These are phyloP conservation scores for Eupsittula cactorum DNA, from an alignment of 2,113 vertebrate species.

Conservation along the genomic window DNA sequence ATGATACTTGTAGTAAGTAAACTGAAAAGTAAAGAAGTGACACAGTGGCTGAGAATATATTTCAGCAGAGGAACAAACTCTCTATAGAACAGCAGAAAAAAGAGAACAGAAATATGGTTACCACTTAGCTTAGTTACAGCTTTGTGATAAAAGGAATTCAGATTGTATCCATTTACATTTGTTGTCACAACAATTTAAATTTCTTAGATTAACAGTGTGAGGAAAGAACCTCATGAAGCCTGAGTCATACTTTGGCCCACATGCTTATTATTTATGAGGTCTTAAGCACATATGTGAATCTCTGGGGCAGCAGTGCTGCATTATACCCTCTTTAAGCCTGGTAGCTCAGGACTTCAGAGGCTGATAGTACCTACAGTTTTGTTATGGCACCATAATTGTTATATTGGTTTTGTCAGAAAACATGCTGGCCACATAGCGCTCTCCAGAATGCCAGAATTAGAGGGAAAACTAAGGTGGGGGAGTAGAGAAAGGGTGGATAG, in stretches of 20 bases:
- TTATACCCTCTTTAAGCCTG: background rate
- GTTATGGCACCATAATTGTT: background rate
- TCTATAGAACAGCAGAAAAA: background rate
- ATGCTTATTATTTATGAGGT: background rate
- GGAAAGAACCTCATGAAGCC: background rate
- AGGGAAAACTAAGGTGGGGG: background rate
- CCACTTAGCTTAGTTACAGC: background rate
- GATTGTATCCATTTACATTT: background rate
- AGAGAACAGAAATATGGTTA: background rate
- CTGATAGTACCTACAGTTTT: background rate
- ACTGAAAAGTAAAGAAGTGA: background rate
- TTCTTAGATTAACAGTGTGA: background rate
- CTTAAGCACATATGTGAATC: background rate
- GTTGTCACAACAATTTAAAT: background rate
- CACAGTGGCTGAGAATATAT: background rate
- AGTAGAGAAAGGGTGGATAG: background rate
- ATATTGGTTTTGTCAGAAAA: background rate
- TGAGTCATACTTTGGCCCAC: background rate
- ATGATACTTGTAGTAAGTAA: background rate
- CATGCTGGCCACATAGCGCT: background rate
- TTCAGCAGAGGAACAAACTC: background rate
- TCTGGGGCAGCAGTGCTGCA: background rate
- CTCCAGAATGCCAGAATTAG: background rate
- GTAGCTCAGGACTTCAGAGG: background rate
- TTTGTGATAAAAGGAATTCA: background rate